Percentiles rank a stretch among this genome's conserved stretches.
These are phyloP conservation scores for Gorsachius magnificus DNA, from an alignment of 2,797 vertebrate species.

Conservation along the genomic window DNA sequence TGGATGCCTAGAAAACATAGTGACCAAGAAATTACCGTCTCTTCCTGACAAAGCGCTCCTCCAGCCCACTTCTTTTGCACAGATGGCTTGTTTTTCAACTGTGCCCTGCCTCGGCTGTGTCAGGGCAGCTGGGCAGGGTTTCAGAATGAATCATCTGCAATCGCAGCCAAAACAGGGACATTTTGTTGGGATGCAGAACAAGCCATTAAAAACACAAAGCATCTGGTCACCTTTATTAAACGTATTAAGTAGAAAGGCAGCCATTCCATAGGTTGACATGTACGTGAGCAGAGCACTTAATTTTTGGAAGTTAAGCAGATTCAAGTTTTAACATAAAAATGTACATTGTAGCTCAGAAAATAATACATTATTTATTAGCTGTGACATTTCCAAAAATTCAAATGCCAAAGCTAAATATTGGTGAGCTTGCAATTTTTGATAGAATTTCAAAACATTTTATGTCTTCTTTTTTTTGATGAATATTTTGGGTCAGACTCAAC, in stretches of 20 bases:
- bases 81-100: slow-evolving; percentile 57
- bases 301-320: background rate
- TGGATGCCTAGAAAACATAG: background rate
- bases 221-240: slow-evolving; percentile 70
- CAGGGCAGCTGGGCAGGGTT: slow-evolving; percentile 61
- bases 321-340: slow-evolving; percentile 21
- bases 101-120: slow-evolving; percentile 37
- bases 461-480: background rate
- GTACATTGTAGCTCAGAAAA: background rate
- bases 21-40: slow-evolving; percentile 38
- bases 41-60: slow-evolving; percentile 42
- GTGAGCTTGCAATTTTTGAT: slow-evolving; percentile 29
- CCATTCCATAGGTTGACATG: background rate
- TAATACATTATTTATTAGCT: slow-evolving; percentile 45
- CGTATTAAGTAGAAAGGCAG: slow-evolving; percentile 43
- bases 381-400: slow-evolving; percentile 41
- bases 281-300: background rate
- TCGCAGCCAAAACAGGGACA: slow-evolving; percentile 56
- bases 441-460: background rate
- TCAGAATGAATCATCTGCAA: slow-evolving; percentile 60
- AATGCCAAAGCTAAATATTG: slow-evolving; percentile 28
- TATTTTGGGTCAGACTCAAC: background rate
- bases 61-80: slow-evolving; percentile 35
- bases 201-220: slow-evolving; percentile 64
- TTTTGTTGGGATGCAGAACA: slow-evolving; percentile 64